Base-by-base conservation (phyloP, 2,888 invertebrate genomes). In the Nebria brevicollis region DNA sequence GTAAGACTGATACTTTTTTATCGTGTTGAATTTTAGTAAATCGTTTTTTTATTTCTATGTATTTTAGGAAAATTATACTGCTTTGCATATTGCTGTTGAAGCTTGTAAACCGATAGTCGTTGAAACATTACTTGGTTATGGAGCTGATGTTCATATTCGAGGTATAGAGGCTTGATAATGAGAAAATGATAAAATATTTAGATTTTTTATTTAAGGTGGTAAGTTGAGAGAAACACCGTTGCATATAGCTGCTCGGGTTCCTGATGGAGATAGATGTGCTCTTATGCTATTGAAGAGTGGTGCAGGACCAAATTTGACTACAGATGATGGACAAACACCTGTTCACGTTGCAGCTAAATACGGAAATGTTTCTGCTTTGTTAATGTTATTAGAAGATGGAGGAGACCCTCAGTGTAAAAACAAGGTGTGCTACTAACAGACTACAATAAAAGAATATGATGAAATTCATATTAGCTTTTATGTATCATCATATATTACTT, bases 281-380 rank as follows among this genome's bases (percentile, higher is more conserved):
- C 92, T 98, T 85, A 98, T 99, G 98, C 90, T 99, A 83, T 91
- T 99, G 65, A 99, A 99, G 89, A 98, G 98, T 2, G 99, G 99
- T 0, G 99, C 99, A 8, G 96, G 97, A 82, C 97, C 98, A 0
- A 99, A 99, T 90, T 93, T 98, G 83, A 94, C 95, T 2, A 98
- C 98, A 82, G 97, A 97, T 88, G 98, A 98, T 89, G 98, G 98
- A 1, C 96, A 98, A 90, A 98, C 98, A 0, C 97, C 99, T 0
- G 95, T 99, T 4, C 99, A 99, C 87, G 97, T 99, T 20, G 97
- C 99, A 0, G 97, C 98, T 0, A 93, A 96, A 85, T 94, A 95
- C 86, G 99, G 99, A 0, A 98, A 98, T 88, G 90, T 97, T 77
- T 93, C 94, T 77, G 97, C 98, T 7, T 91, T 98, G 76, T 90